These are phyloP conservation scores for Danio choprae DNA, from an alignment of 2,797 vertebrate species.

Conservation along the genomic window DNA sequence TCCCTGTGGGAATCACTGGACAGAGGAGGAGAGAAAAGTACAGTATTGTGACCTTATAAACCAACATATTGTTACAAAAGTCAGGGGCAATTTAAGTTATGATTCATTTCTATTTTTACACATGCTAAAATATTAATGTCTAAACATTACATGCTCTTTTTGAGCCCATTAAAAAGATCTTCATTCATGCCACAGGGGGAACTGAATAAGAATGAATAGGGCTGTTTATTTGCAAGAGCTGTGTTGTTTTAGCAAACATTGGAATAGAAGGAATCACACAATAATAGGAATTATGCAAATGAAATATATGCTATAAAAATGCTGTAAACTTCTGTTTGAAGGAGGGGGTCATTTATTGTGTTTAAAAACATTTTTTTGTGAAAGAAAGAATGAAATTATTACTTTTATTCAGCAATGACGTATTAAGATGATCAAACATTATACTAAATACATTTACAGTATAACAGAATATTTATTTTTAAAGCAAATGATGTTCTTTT, in stretches of 20 bases:
- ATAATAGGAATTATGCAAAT: background rate
- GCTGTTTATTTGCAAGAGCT: constrained; percentile 10
- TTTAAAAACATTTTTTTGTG: no score
- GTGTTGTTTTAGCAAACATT: background rate
- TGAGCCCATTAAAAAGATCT: background rate
- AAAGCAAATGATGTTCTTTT: background rate
- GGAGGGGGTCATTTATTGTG: no score
- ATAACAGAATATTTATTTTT: background rate
- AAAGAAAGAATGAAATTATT: background rate
- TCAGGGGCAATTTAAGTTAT: background rate
- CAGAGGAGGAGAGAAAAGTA: background rate
- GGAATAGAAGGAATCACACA: background rate
- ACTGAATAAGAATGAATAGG: background rate
- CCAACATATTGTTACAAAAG: constrained; percentile 1
- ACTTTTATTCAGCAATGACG: background rate
- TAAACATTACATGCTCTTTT: background rate
- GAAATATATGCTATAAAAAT: no score
- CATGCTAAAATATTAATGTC: background rate
- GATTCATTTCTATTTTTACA: background rate
- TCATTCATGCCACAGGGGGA: constrained; percentile 22
- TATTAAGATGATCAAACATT: background rate
- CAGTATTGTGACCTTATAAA: background rate
- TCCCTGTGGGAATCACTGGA: constrained; percentile 90
- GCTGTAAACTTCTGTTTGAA: no score
- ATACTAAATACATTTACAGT: background rate